A percentile compares a stretch with the other conserved stretches of the same genome.
Evolutionary conservation across 2,888 invertebrate genomes (phyloP).

Genomic region (Campoletis raptor): DNA sequence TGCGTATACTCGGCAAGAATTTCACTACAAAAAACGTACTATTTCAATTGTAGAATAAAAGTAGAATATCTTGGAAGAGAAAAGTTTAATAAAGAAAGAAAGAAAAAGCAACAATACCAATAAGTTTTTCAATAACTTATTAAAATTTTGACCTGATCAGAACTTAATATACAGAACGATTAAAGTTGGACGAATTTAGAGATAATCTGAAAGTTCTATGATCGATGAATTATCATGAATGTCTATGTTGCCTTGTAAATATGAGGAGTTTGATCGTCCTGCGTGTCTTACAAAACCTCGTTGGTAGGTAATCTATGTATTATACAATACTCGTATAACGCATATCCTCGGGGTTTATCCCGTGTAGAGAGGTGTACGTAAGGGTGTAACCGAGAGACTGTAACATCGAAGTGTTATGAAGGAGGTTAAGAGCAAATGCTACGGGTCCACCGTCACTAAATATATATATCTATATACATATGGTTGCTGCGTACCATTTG

Average conservation of each 20-base stretch:
- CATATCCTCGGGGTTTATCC: conserved; percentile 33
- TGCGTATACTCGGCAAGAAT: neutral
- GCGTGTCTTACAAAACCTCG: conserved; percentile 42
- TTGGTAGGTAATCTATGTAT: conserved; percentile 55
- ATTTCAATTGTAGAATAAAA: neutral
- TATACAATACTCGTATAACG: conserved; percentile 36
- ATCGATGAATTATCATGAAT: neutral
- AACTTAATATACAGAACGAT: neutral
- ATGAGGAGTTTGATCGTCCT: conserved; percentile 42
- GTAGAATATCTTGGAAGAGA: neutral
- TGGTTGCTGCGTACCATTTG: neutral
- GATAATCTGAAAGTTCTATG: neutral
- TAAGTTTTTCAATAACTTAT: neutral
- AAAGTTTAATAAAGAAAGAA: neutral
- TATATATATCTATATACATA: neutral
- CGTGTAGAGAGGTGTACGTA: conserved; percentile 1
- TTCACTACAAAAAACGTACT: neutral
- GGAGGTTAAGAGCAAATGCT: conserved; percentile 53
- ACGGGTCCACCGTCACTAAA: neutral
- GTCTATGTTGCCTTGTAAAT: conserved; percentile 21
- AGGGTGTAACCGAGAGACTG: conserved; percentile 36
- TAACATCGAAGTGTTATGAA: conserved; percentile 66
- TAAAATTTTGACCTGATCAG: neutral
- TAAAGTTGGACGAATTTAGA: neutral
- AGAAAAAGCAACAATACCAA: neutral